Percentiles rank a stretch among this genome's conserved stretches.
Conservation (phyloP, 1,140 invertebrate genomes). For the Danaus plexippus region DNA sequence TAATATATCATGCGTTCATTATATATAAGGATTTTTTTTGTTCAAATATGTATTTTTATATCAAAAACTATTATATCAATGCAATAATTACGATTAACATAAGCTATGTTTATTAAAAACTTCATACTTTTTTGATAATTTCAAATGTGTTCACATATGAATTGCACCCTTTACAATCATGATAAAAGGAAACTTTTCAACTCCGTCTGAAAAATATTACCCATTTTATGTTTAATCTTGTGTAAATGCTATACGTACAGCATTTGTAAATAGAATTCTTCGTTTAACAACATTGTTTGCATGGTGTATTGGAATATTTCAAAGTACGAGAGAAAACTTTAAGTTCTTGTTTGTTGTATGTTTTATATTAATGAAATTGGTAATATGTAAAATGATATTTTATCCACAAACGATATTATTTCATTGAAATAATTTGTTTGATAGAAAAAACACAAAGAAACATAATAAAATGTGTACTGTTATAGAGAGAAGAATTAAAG, state of each 20-base stretch:
- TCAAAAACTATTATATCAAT: not conserved
- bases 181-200: slow-evolving; percentile 51
- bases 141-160: slow-evolving; percentile 18
- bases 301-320: slow-evolving; percentile 9
- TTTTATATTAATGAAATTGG: slow-evolving; percentile 1
- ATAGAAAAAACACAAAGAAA: no score
- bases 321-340: slow-evolving; percentile 1
- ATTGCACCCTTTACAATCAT: slow-evolving; percentile 21
- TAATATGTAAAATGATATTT: no score
- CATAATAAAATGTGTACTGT: no score
- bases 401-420: no score
- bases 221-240: slow-evolving; percentile 57
- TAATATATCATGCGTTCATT: not conserved
- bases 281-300: slow-evolving; percentile 18
- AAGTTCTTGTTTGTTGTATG: not conserved
- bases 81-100: no score
- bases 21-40: slow-evolving; percentile 7
- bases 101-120: no score
- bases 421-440: no score
- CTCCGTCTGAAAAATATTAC: slow-evolving; percentile 57
- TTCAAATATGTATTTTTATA: slow-evolving; percentile 6
- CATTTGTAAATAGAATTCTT: slow-evolving; percentile 46
- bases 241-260: slow-evolving; percentile 44
- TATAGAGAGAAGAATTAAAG: no score
- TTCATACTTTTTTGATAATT: slow-evolving; percentile 5